A percentile compares a stretch with the other conserved stretches of the same genome.
Conservation (phyloP, 2,113 vertebrate genomes). For the Ceyx margarethae region DNA sequence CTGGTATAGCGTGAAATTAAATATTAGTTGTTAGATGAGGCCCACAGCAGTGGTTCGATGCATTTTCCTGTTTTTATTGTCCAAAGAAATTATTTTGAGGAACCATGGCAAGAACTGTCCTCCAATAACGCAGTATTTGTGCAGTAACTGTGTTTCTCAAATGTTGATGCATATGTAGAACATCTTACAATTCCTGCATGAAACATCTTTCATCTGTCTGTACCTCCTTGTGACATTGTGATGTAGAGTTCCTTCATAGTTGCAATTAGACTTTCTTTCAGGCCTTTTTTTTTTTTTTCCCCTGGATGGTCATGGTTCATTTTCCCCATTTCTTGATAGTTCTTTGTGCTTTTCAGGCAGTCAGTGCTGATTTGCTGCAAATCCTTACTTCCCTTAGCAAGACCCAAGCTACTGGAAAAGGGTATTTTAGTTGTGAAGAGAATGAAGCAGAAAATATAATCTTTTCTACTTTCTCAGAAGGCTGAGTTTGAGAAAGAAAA, state of each 20-base stretch:
- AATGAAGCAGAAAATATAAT: too few species aligned
- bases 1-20: background rate
- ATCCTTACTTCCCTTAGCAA: background rate
- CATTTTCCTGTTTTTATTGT: background rate
- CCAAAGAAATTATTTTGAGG: too few species aligned
- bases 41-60: background rate
- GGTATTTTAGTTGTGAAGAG: too few species aligned
- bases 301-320: background rate
- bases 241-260: background rate
- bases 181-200: background rate
- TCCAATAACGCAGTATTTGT: background rate
- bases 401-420: background rate
- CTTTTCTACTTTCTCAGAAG: background rate
- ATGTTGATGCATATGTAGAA: background rate
- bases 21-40: background rate
- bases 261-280: background rate
- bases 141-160: background rate
- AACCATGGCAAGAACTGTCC: background rate
- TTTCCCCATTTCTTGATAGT: background rate
- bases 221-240: background rate
- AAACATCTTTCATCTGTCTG: background rate
- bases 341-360: background rate
- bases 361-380: background rate
- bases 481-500: background rate
- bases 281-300: background rate